Evolutionary conservation across 1,140 invertebrate species (phyloP), one percentile per base, ranked within the genome.

Genomic region (Drosophila serrata): DNA sequence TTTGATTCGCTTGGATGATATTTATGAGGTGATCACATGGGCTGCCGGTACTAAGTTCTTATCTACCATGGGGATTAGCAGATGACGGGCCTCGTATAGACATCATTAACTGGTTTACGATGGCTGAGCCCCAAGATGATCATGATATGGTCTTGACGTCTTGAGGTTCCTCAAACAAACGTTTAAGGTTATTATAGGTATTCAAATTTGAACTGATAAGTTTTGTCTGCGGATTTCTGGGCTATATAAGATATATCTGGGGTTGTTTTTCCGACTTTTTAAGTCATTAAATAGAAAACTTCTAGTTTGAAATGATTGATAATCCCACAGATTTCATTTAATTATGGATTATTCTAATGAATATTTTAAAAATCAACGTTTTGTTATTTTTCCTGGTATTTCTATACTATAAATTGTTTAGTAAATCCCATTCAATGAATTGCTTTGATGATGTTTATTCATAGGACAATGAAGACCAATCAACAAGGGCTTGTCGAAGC

Each of bases 41-140:
- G 49, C 42, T 43, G 39, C 31, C 42, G 24, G 27, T n/a, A 37
- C 40, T n/a, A 19, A 35, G 53, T 49, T 67, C 51, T 59, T 51
- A 59, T 76, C 62, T 56, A 22, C 17, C 37, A 12, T 6, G 22
- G 29, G 51, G 45, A 46, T 35, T 40, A 42, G 27, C 75, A 43
- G 48, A 68, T 69, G 75, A 55, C 56, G 42, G 56, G 42, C 42
- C 39, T 46, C 45, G 63, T 80, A 81, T 70, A 80, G 68, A 74
- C 68, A 64, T 82, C 80, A 62, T 82, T 82, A 82, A 63, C 40
- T 79, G 77, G 81, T 82, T 82, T 82, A 82, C 56, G 79, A 48
- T 59, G 43, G 58, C 39, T 59, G 31, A 13, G 56, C 40, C 31
- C 33, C 51, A 43, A 55, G 22, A 45, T 58, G 55, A 67, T 56